Base-by-base conservation (phyloP, 2,113 vertebrate genomes). In the Pao palembangensis region DNA sequence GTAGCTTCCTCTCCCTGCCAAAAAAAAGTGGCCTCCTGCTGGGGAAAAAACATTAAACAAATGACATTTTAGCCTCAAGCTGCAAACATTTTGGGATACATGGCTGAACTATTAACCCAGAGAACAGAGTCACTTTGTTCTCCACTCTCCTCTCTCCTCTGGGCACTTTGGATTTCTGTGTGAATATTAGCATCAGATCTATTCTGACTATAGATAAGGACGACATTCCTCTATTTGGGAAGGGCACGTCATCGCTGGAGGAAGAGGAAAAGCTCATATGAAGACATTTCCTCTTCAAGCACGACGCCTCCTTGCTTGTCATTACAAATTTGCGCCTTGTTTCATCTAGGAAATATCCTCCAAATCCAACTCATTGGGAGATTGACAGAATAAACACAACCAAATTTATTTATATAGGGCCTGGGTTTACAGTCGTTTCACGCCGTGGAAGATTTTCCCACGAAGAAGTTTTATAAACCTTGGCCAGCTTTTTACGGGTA, bases 1-100 rank as follows among this genome's bases (percentile, higher is more conserved):
- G 59, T 69, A 79, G 49, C 60, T 58, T 74, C 49, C 57, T 75
- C 54, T 81, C 73, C 58, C 55, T 68, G 76, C 78, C 80, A 88
- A 87, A 85, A 88, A 74, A 18, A 20, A 19, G 28, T 59, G 67
- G 75, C 72, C 67, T 83, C 85, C 80, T 84, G 78, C 87, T 88
- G 89, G 71, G 85, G 63, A 57, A 57, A 84, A 84, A 87, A 71
- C 75, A 88, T 91, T 90, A 86, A 83, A 90, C 81, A 88, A 89
- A 90, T 88, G 86, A 80, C 86, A 88, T 85, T 87, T 88, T 78
- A 77, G 78, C 78, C 81, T 57, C 51, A 41, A 81, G 79, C 79
- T 86, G 86, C 3, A 38, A 38, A 38, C 34, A 89, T 86, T 86
- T 85, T 85, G 87, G 85, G n/a, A 81, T 85, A 84, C 77, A 85